Evolutionary conservation across 2,888 invertebrate genomes (phyloP), one percentile per base, ranked within the genome.

Genomic region (Amiota minor): DNA sequence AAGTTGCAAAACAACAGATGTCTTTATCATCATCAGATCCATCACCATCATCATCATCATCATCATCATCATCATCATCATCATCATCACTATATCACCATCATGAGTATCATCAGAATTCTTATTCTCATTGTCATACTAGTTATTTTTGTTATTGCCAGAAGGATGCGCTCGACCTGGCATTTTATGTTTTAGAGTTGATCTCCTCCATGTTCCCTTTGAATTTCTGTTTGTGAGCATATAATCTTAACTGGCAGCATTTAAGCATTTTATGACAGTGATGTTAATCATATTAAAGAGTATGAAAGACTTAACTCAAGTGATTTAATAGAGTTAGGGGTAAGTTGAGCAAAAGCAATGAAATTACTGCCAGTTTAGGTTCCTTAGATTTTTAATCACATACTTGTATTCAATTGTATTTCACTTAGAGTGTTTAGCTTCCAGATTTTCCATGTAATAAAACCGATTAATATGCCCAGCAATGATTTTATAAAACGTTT

Each of bases 251-350:
- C 84, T 81, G 78, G 20, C 12, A 78, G 76, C 80, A 80, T 78
- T 18, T 53, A 71, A 79, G 76, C 81, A 81, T 80, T 83, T 83
- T 84, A 83, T 81, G 82, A 80, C 81, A 77, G 78, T 81, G 71
- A 84, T 81, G 81, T 83, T 83, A 83, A 83, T 83, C 79, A 79
- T 81, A 81, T 83, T 83, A 83, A 68, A 68, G 67, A 12, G 46
- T 23, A 47, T 35, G 14, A 62, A 14, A n/a, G 53, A 16, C 56
- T 18, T 18, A 18, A 59, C 53, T n/a, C 11, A 16, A 59, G 56
- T 4, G 56, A 18, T 9, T 16, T 18, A 16, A 18, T 35, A 35
- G 35, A 8, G 35, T 35, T 35, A 35, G 6, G 35, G 6, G 6
- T 35, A 35, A 35, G 35, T 35, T 35, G 6, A 35, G 35, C 35